Evolutionary conservation across 2,113 vertebrate species (phyloP).

Genomic region (Lepidothrix coronata): DNA sequence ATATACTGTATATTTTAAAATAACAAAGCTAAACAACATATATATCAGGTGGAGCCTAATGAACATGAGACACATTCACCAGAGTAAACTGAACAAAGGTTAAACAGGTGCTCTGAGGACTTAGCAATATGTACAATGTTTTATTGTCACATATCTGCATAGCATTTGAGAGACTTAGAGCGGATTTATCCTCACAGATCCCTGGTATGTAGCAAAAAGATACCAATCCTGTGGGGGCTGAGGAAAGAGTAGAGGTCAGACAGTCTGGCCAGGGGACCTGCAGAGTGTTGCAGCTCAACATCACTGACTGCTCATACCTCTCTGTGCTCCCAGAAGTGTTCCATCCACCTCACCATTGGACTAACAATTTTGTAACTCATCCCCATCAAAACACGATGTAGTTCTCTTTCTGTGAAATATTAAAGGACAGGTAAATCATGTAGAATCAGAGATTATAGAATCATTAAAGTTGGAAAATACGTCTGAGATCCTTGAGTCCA

Average conservation of each 20-base stretch:
- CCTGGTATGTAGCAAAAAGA: background rate
- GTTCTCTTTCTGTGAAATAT: background rate
- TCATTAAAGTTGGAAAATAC: background rate
- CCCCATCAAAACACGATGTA: background rate
- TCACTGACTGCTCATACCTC: accelerated
- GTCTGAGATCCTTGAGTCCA: background rate
- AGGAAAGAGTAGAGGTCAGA: background rate
- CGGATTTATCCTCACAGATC: background rate
- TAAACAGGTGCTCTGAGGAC: background rate
- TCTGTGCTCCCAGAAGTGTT: accelerated
- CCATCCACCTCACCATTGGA: background rate
- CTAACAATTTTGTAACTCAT: background rate
- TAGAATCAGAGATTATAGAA: background rate
- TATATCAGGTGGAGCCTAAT: background rate
- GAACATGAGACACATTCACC: background rate
- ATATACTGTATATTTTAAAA: background rate
- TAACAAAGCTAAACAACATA: background rate
- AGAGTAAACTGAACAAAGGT: background rate
- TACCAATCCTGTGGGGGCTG: background rate
- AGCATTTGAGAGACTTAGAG: background rate
- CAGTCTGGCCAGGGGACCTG: background rate
- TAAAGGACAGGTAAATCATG: background rate
- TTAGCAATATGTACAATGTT: background rate
- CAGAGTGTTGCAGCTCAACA: accelerated
- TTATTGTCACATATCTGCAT: background rate